Percentiles rank a stretch among this genome's conserved stretches.
These are phyloP conservation scores for Ctenodactylus gundi DNA, from an alignment of 2,113 vertebrate species.

Conservation along the genomic window DNA sequence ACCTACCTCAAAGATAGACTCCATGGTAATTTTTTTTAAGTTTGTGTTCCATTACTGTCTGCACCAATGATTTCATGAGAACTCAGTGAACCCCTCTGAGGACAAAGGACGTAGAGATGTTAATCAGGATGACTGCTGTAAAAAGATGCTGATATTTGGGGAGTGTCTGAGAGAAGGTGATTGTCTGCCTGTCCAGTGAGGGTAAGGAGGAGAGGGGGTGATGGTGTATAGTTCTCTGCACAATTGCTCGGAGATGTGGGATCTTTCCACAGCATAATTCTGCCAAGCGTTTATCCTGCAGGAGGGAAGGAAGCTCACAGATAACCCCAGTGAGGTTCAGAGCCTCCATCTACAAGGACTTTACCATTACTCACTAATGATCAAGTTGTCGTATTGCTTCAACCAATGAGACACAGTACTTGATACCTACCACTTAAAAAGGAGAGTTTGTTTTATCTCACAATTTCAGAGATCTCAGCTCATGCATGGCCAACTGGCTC, in stretches of 20 bases:
- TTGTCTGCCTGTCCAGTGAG: not conserved
- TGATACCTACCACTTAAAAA: too few species aligned
- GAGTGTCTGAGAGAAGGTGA: not conserved
- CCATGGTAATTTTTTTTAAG: not conserved
- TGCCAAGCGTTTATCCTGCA: not conserved
- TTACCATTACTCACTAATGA: too few species aligned
- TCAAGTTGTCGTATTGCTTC: not conserved
- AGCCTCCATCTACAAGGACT: not conserved
- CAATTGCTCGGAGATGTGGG: not conserved
- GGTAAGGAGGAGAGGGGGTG: not conserved
- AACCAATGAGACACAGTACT: too few species aligned
- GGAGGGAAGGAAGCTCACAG: not conserved
- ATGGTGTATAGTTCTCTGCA: not conserved
- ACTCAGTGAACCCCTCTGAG: not conserved
- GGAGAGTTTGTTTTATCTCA: too few species aligned
- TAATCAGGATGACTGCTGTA: not conserved
- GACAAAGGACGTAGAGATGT: not conserved
- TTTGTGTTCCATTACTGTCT: not conserved
- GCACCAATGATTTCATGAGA: not conserved
- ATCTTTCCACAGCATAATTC: not conserved
- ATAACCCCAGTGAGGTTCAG: not conserved
- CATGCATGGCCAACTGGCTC: too few species aligned
- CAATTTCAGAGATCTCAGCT: too few species aligned
- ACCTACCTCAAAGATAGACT: not conserved
- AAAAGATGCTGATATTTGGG: not conserved